Evolutionary conservation across 2,888 invertebrate genomes (phyloP).

Genomic region (Atethmia centrago): DNA sequence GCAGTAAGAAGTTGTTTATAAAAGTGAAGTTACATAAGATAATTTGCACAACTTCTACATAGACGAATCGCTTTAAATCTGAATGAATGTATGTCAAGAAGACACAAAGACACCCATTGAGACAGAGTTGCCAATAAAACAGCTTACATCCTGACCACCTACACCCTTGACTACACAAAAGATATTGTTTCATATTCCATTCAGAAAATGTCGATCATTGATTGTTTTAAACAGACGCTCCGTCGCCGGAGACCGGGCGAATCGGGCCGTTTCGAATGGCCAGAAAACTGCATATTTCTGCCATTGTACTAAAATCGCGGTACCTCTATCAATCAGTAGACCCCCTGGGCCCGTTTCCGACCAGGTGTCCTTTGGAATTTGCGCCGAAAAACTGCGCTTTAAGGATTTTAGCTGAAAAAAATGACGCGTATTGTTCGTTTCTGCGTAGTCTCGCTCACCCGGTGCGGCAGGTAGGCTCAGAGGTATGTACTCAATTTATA

Average conservation of each 20-base stretch:
- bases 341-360: slow-evolving; percentile 90
- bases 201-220: slow-evolving; percentile 88
- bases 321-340: slow-evolving; percentile 88
- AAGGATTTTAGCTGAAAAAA: slow-evolving; percentile 83
- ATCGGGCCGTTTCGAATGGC: slow-evolving; percentile 72
- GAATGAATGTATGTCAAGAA: slow-evolving; percentile 51
- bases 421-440: slow-evolving; percentile 85
- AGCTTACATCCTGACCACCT: slow-evolving; percentile 84
- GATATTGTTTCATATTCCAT: slow-evolving; percentile 86
- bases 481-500: slow-evolving; percentile 68
- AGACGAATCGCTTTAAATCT: slow-evolving; percentile 14
- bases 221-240: slow-evolving; percentile 89
- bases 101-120: slow-evolving; percentile 55
- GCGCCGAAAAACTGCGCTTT: slow-evolving; percentile 88
- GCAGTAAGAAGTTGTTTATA: background rate
- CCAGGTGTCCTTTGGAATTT: slow-evolving; percentile 90
- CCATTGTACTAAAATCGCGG: slow-evolving; percentile 82
- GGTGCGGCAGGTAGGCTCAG: slow-evolving; percentile 80
- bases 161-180: slow-evolving; percentile 73
- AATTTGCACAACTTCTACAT: slow-evolving; percentile 37
- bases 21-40: slow-evolving; percentile 8
- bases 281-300: slow-evolving; percentile 78
- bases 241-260: slow-evolving; percentile 82
- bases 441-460: slow-evolving; percentile 81
- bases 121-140: slow-evolving; percentile 75